Evolutionary conservation across 1,140 invertebrate species (phyloP).

Genomic region (Cepaea nemoralis): DNA sequence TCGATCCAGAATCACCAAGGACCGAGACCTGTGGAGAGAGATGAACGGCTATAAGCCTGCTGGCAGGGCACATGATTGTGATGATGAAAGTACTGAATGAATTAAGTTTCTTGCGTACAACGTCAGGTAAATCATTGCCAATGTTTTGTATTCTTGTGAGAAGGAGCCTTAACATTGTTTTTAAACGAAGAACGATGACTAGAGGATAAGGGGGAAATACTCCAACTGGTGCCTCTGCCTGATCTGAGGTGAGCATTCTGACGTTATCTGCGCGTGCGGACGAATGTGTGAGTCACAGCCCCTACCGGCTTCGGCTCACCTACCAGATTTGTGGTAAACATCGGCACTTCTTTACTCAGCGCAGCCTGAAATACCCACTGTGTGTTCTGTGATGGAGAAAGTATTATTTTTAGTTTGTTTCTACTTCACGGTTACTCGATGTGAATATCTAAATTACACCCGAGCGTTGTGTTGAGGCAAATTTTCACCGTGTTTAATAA

Average conservation of each 20-base stretch:
- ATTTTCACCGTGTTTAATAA: no score
- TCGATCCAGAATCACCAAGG: no score
- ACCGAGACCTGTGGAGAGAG: no score
- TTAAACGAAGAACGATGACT: neutral
- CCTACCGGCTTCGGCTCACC: neutral
- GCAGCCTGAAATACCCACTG: neutral
- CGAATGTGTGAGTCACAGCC: neutral
- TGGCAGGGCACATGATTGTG: no score
- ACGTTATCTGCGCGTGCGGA: constrained; percentile 5
- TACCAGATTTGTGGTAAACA: neutral
- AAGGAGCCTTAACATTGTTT: neutral
- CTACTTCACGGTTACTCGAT: no score
- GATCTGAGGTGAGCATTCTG: neutral
- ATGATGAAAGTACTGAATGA: no score
- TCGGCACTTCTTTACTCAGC: neutral
- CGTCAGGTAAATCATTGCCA: no score
- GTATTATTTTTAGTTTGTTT: no score
- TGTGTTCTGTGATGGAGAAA: neutral
- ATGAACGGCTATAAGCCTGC: no score
- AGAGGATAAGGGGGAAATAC: neutral
- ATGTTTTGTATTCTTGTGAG: neutral
- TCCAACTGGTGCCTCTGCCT: neutral
- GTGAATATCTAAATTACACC: no score
- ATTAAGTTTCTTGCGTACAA: no score
- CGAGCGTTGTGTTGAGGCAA: no score